phyloP scores from a whole-genome alignment of 1,140 invertebrate species.

The Drosophila equinoxialis region DNA sequence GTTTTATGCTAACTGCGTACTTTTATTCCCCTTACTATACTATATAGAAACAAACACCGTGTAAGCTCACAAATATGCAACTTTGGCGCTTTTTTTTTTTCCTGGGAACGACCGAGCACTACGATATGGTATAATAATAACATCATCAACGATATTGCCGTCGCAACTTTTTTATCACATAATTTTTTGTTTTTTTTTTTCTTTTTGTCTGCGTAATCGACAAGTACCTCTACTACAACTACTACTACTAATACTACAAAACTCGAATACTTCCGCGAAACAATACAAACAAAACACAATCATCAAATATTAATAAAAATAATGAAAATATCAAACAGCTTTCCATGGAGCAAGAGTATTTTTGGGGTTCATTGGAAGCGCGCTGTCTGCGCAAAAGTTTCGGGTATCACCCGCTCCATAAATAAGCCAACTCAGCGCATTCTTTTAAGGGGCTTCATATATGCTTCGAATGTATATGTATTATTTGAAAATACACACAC shows the following conservation, averaged over 20 bases:
- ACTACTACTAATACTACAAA: background rate
- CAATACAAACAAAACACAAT: conserved; percentile 10
- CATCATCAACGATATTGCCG: background rate
- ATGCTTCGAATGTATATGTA: too few species aligned
- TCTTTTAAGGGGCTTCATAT: background rate
- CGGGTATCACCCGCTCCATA: conserved; percentile 10
- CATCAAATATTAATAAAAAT: conserved; percentile 13
- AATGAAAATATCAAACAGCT: background rate
- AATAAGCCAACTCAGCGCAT: background rate
- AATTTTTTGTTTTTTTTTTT: background rate
- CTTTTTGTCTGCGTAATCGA: conserved; percentile 9
- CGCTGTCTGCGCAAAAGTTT: conserved; percentile 8
- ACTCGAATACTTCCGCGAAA: conserved; percentile 9
- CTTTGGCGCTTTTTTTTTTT: conserved; percentile 15
- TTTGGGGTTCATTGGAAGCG: conserved; percentile 18
- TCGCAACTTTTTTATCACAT: conserved; percentile 5
- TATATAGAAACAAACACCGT: background rate
- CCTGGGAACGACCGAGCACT: conserved; percentile 5
- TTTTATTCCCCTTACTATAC: conserved; percentile 9
- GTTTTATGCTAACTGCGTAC: conserved; percentile 21
- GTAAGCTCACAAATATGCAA: conserved; percentile 22
- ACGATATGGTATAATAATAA: background rate
- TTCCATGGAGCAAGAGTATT: background rate
- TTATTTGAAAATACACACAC: background rate
- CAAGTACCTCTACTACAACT: background rate